These are phyloP conservation scores for Scylla paramamosain DNA, from an alignment of 1,140 invertebrate species.

Conservation along the genomic window DNA sequence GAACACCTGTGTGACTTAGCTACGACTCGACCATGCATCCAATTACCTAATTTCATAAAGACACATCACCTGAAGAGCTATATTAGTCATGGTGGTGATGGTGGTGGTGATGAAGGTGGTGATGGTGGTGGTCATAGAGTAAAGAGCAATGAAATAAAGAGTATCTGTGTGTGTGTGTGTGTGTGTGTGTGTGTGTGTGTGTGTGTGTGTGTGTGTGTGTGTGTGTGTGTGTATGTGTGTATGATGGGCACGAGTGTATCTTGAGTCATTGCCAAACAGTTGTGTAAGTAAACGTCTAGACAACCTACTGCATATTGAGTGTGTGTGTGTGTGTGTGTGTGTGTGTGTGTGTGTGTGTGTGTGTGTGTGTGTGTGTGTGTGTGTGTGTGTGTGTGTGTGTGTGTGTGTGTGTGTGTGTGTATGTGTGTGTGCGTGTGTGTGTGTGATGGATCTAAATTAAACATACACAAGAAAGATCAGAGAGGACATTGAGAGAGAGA, in stretches of 20 bases:
- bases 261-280: neutral
- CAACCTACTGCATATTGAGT: too few species aligned
- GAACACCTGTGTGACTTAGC: neutral
- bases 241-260: neutral
- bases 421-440: neutral
- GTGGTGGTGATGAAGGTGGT: neutral
- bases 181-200: slow-evolving; percentile 40
- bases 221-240: neutral
- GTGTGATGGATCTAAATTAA: too few species aligned
- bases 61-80: too few species aligned
- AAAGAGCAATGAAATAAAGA: neutral
- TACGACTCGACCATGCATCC: too few species aligned
- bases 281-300: neutral
- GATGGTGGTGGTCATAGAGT: neutral
- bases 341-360: slow-evolving; percentile 14
- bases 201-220: slow-evolving; percentile 34
- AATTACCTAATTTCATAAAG: too few species aligned
- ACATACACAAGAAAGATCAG: too few species aligned
- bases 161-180: neutral
- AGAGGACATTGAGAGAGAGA: neutral
- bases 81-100: neutral
- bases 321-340: neutral
- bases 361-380: neutral
- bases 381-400: neutral
- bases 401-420: neutral